Evolutionary conservation across 2,888 invertebrate genomes (phyloP).

Genomic region (Scaptomyza reducta): DNA sequence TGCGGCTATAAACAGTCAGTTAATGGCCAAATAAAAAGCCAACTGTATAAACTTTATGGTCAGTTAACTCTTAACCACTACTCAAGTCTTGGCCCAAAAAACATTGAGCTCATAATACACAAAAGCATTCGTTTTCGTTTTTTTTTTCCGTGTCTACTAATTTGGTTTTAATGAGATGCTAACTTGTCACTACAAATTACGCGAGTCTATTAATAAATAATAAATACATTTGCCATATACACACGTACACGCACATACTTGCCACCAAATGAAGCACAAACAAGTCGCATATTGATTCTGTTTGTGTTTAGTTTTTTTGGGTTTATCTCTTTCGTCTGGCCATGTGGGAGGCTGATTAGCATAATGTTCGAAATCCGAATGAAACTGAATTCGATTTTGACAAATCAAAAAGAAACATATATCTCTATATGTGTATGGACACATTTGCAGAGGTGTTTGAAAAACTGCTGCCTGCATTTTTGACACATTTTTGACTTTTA

Average conservation of each 20-base stretch:
- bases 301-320: constrained; percentile 57
- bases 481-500: constrained; percentile 55
- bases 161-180: constrained; percentile 72
- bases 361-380: constrained; percentile 43
- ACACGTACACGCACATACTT: not conserved
- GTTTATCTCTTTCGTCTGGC: constrained; percentile 49
- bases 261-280: constrained; percentile 39
- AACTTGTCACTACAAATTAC: constrained; percentile 74
- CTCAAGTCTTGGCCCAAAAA: constrained; percentile 6
- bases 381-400: constrained; percentile 17
- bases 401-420: constrained; percentile 41
- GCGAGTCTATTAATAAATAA: constrained; percentile 72
- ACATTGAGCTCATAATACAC: constrained; percentile 2
- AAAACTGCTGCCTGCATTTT: constrained; percentile 46
- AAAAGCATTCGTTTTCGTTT: not conserved
- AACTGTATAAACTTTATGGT: constrained; percentile 43
- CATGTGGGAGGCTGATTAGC: constrained; percentile 79
- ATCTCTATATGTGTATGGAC: constrained; percentile 23
- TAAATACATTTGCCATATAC: constrained; percentile 63
- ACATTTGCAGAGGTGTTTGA: constrained; percentile 52
- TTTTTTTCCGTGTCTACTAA: constrained; percentile 39
- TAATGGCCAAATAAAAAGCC: constrained; percentile 26
- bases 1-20: constrained; percentile 21
- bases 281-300: constrained; percentile 10
- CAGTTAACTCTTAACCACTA: constrained; percentile 34